These are phyloP conservation scores for Thunnus albacares DNA, from an alignment of 2,797 vertebrate species.

Conservation along the genomic window DNA sequence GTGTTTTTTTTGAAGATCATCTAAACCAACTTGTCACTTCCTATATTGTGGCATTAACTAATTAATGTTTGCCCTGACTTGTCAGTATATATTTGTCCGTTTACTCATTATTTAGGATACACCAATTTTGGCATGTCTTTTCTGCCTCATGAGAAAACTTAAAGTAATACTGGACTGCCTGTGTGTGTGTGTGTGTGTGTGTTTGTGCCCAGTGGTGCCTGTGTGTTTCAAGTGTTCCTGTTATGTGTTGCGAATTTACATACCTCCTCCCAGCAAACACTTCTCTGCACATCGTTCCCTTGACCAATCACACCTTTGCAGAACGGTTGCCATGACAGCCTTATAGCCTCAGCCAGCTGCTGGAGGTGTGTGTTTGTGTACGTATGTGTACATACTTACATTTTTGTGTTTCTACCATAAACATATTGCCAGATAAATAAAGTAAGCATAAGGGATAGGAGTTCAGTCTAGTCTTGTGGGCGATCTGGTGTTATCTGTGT, in stretches of 20 bases:
- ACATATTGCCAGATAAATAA: constrained; percentile 32
- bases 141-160: constrained; percentile 35
- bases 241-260: constrained; percentile 62
- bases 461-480: constrained; percentile 30
- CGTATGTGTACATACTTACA: constrained; percentile 33
- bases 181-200: constrained; percentile 26
- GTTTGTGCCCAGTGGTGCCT: not conserved
- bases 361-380: constrained; percentile 23
- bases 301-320: constrained; percentile 76
- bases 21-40: constrained; percentile 79
- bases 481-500: constrained; percentile 42
- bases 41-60: constrained; percentile 74
- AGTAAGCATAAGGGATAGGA: constrained; percentile 36
- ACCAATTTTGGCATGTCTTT: constrained; percentile 38
- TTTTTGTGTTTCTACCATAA: constrained; percentile 49
- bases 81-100: constrained; percentile 72
- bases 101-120: constrained; percentile 72
- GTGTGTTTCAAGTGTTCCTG: constrained; percentile 51
- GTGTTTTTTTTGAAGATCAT: constrained; percentile 64
- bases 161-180: not conserved
- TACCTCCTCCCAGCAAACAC: constrained; percentile 63
- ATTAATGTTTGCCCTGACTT: constrained; percentile 77
- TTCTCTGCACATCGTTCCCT: constrained; percentile 59
- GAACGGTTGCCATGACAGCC: constrained; percentile 82
- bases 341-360: constrained; percentile 59